Base-by-base conservation (phyloP, 37 sponge, comb jelly and placozoan genomes). In the Aplysina aerophoba region DNA sequence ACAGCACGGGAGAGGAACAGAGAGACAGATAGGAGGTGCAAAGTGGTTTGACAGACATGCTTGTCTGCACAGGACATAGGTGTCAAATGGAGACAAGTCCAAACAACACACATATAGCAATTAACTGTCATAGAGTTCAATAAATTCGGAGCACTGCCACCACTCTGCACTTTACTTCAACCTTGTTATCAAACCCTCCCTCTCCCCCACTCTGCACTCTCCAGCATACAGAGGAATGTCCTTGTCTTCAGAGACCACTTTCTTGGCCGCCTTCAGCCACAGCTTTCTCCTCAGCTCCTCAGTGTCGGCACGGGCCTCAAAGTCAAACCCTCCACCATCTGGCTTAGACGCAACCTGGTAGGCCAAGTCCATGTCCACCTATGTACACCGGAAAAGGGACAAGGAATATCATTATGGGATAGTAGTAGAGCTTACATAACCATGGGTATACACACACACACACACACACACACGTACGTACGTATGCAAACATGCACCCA, bases 251-350 rank as follows among this genome's bases (percentile, higher is more conserved):
- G 90, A 87, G 39, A 98, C 86, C 27, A 98, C 95, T 87, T 94
- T 93, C 65, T 90, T 40, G 21, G 96, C 99, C 28, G 96, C 90
- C 84, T 85, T 92, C 75, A 98, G 79, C 99, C 99, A 98, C 59
- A 98, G 89, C 68, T 91, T 94, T 88, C 92, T 96, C 71, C 87
- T 85, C 39, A 92, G 62, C 74, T 92, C 94, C 31, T 91, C 79
- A 41, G 86, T 72, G 54, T 75, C 78, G 1, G n/a, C 54, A 4
- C 41, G 24, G 5, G 64, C 11, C 24, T 75, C 78, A 41, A 75
- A 41, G 44, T 75, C n/a, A 24, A 75, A 75, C 53, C 54, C 54
- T 20, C 17, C 84, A 19, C 14, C 78, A 40, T 75, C 78, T 14
- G 78, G 80, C 21, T 74, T 90, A 21, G 65, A 83, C 16, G 89